Conservation (phyloP, 1,140 invertebrate species). For the Condylostylus longicornis region DNA sequence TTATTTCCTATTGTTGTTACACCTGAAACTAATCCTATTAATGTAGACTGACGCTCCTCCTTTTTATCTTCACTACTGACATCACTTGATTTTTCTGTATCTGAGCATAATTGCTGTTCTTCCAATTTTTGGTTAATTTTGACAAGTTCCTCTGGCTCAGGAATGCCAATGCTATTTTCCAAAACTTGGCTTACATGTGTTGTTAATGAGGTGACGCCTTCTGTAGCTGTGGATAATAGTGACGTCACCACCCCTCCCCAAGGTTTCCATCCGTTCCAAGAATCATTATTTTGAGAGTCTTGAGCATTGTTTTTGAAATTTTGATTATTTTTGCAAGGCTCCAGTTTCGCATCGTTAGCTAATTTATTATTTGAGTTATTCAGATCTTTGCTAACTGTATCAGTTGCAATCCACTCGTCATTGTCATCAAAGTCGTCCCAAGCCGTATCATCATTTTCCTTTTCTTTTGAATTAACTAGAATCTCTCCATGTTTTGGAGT, state of each 20-base stretch:
- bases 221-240: slow-evolving; percentile 53
- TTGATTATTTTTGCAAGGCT: no score
- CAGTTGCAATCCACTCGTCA: no score
- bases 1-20: slow-evolving; percentile 53
- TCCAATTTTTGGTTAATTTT: slow-evolving; percentile 31
- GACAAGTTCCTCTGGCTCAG: slow-evolving; percentile 59
- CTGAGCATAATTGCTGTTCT: slow-evolving; percentile 1
- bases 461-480: no score
- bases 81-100: background rate
- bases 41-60: slow-evolving; percentile 11
- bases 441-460: no score
- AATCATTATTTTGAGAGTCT: no score
- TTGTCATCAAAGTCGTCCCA: no score
- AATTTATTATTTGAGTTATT: no score
- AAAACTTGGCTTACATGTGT: slow-evolving; percentile 62
- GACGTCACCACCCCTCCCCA: slow-evolving; percentile 60
- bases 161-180: slow-evolving; percentile 57
- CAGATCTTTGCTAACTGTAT: no score
- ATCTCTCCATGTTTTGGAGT: no score
- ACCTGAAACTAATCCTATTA: slow-evolving; percentile 43
- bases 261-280: no score
- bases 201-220: slow-evolving; percentile 56
- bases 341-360: no score
- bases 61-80: background rate
- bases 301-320: no score